Evolutionary conservation across 92 coral and sea anemone genomes (phyloP), one percentile per base, ranked within the genome.

Genomic region (Paramuricea clavata): DNA sequence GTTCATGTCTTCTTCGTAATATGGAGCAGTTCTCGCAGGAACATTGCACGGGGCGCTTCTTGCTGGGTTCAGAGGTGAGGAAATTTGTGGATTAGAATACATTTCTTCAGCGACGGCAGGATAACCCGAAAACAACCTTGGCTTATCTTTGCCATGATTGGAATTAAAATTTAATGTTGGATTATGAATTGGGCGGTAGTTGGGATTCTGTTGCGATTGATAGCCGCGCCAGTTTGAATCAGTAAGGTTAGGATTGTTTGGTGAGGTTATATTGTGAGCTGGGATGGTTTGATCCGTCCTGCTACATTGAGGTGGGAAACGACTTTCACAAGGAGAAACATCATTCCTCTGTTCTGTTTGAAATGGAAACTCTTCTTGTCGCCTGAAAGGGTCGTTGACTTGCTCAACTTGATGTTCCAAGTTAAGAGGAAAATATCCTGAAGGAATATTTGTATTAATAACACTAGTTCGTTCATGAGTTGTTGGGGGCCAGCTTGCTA

Each of bases 391-490:
- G 26, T 54, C 27, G 62, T 54, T 17, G 25, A 10, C 62, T 54
- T 54, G 25, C 0, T 2, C 7, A 6, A 0, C 21, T 21, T 2
- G 23, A 10, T 19, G 5, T 65, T 21, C 72, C 36, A 12, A 3
- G 72, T 33, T 65, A 30, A 39, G 0, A 28, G 36, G 72, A 65
- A 28, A 65, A 65, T 65, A 65, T 31, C 72, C 36, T 28, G 72
- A 10, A 39, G 44, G 10, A 39, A 39, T 39, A 39, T 39, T 28
- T 5, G 22, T 33, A 39, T 65, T 65, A 28, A 65, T 27, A 11
- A 65, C 72, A 19, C 72, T 33, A 9, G 72, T 65, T 31, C 72
- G 27, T 65, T 65, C 72, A 27, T 31, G 72, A 65, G 35, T 28
- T 10, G 13, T 47, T 15, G 15, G 13, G 1, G 31, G 41, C 72